phyloP scores from a whole-genome alignment of 2,797 vertebrate genomes.

The Australoheros facetus region DNA sequence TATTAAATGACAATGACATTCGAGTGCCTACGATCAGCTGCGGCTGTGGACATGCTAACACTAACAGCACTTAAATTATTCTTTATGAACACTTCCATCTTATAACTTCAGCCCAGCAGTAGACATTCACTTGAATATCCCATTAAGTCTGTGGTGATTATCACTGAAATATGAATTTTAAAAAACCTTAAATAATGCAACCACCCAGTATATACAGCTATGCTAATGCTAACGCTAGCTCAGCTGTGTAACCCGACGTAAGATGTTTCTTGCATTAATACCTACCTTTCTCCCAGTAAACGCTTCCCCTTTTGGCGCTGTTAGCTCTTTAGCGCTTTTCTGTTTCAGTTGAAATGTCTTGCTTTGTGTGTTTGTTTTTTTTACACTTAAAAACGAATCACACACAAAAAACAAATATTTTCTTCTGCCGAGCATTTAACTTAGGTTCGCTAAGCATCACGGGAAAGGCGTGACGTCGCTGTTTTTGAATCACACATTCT shows the following conservation, averaged over 20 bases:
- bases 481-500: conserved; percentile 74
- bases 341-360: neutral
- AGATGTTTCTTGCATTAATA: conserved; percentile 4
- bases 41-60: conserved; percentile 1
- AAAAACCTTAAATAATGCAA: neutral
- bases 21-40: neutral
- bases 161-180: neutral
- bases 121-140: neutral
- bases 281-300: conserved; percentile 39
- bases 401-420: conserved; percentile 55
- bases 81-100: neutral
- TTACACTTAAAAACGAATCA: conserved; percentile 30
- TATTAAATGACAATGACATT: conserved; percentile 1
- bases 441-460: conserved; percentile 70
- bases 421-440: conserved; percentile 63
- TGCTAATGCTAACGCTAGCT: conserved; percentile 53
- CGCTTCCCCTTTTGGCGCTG: neutral
- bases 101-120: neutral
- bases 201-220: neutral
- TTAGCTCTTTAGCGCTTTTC: neutral
- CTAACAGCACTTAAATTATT: conserved; percentile 13
- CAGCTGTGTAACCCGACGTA: conserved; percentile 19
- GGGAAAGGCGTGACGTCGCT: conserved; percentile 70
- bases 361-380: conserved; percentile 1
- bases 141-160: neutral